A percentile compares a stretch with the other conserved stretches of the same genome.
These are phyloP conservation scores for Petrolisthes cinctipes DNA, from an alignment of 2,888 invertebrate genomes.

Conservation along the genomic window DNA sequence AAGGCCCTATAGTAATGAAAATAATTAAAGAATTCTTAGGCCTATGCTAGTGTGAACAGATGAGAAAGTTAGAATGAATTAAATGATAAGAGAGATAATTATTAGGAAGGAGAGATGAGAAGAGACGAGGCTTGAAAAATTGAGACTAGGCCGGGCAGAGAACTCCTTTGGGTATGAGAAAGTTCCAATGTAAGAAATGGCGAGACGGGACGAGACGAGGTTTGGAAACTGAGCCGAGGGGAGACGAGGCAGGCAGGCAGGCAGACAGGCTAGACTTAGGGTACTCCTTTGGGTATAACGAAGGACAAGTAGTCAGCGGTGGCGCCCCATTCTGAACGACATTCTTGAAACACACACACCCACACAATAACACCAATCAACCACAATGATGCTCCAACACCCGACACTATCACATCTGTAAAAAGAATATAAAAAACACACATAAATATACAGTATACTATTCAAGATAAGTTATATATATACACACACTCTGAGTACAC, in stretches of 20 bases:
- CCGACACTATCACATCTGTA: constrained; percentile 87
- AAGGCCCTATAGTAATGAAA: too few relatives aligned
- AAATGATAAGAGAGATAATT: neutral
- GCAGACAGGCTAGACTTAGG: constrained; percentile 72
- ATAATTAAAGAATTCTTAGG: neutral
- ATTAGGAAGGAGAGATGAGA: neutral
- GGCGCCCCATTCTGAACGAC: constrained; percentile 86
- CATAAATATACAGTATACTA: too few relatives aligned
- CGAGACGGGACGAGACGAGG: neutral
- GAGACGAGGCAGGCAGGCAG: neutral
- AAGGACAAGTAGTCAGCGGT: constrained; percentile 88
- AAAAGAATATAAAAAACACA: too few relatives aligned
- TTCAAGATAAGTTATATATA: too few relatives aligned
- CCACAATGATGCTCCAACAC: constrained; percentile 83
- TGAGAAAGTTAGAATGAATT: neutral
- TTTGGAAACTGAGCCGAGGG: neutral
- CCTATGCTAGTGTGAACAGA: neutral
- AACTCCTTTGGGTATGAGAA: neutral
- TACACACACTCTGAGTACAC: too few relatives aligned
- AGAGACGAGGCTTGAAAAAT: neutral
- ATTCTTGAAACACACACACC: constrained; percentile 85
- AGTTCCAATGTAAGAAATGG: neutral
- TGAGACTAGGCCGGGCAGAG: neutral
- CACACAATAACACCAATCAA: constrained; percentile 72
- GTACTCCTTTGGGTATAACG: constrained; percentile 81